Evolutionary conservation across 2,888 invertebrate genomes (phyloP), one percentile per base, ranked within the genome.

Genomic region (Drosophila dives): DNA sequence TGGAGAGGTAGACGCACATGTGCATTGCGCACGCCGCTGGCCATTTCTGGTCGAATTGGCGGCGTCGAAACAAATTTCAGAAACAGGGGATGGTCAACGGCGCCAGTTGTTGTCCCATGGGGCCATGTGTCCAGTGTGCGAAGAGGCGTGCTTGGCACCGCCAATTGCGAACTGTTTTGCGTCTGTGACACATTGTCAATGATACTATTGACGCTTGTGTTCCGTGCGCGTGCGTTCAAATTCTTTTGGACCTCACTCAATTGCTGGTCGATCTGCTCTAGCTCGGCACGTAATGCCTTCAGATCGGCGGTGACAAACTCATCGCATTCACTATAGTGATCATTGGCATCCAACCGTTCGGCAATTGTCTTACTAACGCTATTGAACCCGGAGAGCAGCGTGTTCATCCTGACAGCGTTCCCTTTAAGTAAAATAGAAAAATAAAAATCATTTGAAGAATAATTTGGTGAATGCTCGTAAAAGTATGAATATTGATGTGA

Each of bases 21-120:
- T 23, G 58, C 72, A n/a, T 54, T 71, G 32, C 71, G 81, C 0
- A 68, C 64, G 4, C 50, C 59, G 17, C 55, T 45, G 1, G 74
- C 36, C 45, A 83, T 58, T 17, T 92, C 91, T 17, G 91, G 73
- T 51, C 82, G 90, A 3, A 93, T 93, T 4, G 92, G 92, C 17
- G 93, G 93, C 2, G 93, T 93, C 0, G 87, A 90, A 4, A 92
- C 82, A 26, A 89, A 90, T 63, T 92, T 93, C 55, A 84, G 59
- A 1, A 86, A 67, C 12, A 92, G 63, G 3, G 75, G 69, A 40
- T 83, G 83, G 10, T 72, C 73, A 23, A 63, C 59, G 15, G 4
- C 11, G 12, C 38, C 32, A 0, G 33, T n/a, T 12, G 36, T 26
- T 17, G 38, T 7, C 26, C 38, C 10, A 45, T 38, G 26, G 1